Conservation (phyloP, 1,140 invertebrate species). For the Idris sp. region DNA sequence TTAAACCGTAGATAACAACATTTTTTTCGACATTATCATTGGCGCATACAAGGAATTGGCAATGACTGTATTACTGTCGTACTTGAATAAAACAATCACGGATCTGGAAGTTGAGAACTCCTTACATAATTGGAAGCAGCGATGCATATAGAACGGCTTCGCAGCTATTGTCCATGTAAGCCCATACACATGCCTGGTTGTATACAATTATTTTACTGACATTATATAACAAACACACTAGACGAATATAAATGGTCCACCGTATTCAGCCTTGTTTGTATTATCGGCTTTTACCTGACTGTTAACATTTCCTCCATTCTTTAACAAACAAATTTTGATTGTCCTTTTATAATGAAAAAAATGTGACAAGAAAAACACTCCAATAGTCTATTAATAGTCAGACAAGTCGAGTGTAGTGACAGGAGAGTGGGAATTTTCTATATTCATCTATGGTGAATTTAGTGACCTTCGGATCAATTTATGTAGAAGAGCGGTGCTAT, state of each 20-base stretch:
- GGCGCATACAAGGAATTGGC: constrained; percentile 23
- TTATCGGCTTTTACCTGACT: not conserved
- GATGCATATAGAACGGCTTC: constrained; percentile 48
- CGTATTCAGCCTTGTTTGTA: constrained; percentile 22
- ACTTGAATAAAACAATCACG: constrained; percentile 41
- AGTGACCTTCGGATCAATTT: not conserved
- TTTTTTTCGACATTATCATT: constrained; percentile 17
- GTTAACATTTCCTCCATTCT: no score
- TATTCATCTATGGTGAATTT: not conserved
- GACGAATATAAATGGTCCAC: constrained; percentile 54
- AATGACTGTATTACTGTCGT: constrained; percentile 27
- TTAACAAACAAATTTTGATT: not conserved
- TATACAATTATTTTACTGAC: constrained; percentile 51
- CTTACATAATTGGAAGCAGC: constrained; percentile 58
- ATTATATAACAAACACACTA: constrained; percentile 39
- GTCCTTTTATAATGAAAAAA: not conserved
- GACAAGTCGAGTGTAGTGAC: not conserved
- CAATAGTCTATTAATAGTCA: constrained; percentile 6
- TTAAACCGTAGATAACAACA: constrained; percentile 13
- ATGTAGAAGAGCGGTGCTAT: not conserved
- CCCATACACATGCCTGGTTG: constrained; percentile 28
- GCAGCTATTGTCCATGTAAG: constrained; percentile 49
- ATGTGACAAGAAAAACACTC: not conserved
- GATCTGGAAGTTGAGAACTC: constrained; percentile 44
- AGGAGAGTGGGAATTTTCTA: constrained; percentile 2